Evolutionary conservation across 2,888 invertebrate species (phyloP).

Genomic region (Clostera curtula): DNA sequence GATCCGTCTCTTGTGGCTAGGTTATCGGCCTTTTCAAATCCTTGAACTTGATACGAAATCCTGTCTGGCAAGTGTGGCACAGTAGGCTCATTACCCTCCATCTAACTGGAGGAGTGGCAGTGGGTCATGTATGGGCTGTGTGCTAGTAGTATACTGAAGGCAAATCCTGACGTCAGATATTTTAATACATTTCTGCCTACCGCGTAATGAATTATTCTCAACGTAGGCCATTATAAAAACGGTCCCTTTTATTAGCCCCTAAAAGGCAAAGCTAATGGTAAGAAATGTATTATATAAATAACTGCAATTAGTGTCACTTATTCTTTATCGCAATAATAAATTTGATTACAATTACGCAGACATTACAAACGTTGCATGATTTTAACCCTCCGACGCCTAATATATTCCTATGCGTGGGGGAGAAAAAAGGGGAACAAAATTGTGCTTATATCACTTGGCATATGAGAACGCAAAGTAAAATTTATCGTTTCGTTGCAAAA

Average conservation of each 20-base stretch:
- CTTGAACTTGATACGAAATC: too few species aligned
- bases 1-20: too few species aligned
- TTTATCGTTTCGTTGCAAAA: slow-evolving; percentile 17
- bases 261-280: neutral
- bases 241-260: neutral
- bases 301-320: slow-evolving; percentile 25
- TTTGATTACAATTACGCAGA: slow-evolving; percentile 51
- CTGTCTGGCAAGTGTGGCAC: too few species aligned
- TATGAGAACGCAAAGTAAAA: slow-evolving; percentile 20
- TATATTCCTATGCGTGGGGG: slow-evolving; percentile 40
- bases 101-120: too few species aligned
- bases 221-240: neutral
- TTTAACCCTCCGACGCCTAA: slow-evolving; percentile 45
- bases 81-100: too few species aligned
- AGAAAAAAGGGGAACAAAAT: slow-evolving; percentile 37
- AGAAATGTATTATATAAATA: slow-evolving; percentile 11
- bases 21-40: too few species aligned
- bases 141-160: too few species aligned
- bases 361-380: slow-evolving; percentile 51
- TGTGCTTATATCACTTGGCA: slow-evolving; percentile 45
- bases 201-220: too few species aligned
- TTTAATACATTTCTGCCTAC: too few species aligned
- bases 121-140: too few species aligned
- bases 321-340: slow-evolving; percentile 28
- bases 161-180: too few species aligned